A percentile compares a stretch with the other conserved stretches of the same genome.
These are phyloP conservation scores for Tethya wilhelma DNA, from an alignment of 37 sponge, comb jelly and placozoan species.

Conservation along the genomic window DNA sequence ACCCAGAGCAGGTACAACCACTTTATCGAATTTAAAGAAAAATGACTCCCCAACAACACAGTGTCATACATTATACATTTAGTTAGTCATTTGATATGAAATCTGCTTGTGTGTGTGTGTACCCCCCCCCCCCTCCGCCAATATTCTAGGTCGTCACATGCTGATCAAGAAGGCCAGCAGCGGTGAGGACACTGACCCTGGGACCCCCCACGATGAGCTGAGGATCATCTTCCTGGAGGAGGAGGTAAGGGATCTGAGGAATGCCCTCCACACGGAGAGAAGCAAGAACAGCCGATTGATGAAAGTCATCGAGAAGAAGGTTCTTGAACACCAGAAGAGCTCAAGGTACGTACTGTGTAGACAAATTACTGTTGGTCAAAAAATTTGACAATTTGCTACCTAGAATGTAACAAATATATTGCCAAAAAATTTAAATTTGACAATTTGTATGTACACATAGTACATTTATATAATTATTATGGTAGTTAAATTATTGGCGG, in stretches of 20 bases:
- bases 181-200: background rate
- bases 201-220: background rate
- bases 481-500: too few species aligned
- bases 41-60: background rate
- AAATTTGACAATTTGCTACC: too few species aligned
- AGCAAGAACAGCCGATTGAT: constrained; percentile 40
- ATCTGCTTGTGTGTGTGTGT: background rate
- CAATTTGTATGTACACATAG: too few species aligned
- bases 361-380: too few species aligned
- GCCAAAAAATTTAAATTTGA: too few species aligned
- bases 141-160: too few species aligned
- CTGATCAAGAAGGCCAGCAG: too few species aligned
- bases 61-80: too few species aligned
- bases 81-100: background rate
- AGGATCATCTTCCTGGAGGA: constrained; percentile 50
- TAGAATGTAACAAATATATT: too few species aligned
- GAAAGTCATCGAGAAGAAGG: constrained; percentile 64
- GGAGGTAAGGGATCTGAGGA: constrained; percentile 51
- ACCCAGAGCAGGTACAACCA: background rate
- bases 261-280: constrained; percentile 54
- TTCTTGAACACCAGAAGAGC: constrained; percentile 37
- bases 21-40: background rate
- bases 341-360: background rate
- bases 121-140: too few species aligned
- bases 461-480: too few species aligned